Conservation (phyloP, 2,113 vertebrate species). For the Zosterops hypoxanthus region DNA sequence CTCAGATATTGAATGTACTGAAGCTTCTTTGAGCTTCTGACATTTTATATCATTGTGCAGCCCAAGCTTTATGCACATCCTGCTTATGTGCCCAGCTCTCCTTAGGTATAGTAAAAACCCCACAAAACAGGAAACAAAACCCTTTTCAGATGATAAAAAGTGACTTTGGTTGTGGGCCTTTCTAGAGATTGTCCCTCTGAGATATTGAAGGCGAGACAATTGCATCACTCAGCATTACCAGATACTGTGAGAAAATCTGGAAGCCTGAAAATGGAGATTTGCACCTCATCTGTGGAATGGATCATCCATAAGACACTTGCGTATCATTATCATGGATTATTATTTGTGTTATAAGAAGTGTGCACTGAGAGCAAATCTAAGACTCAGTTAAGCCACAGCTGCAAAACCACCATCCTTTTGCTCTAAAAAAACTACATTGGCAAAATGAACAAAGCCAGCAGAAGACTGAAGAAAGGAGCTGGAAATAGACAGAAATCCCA, state of each 20-base stretch:
- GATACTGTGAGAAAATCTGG: not conserved
- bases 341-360: not conserved
- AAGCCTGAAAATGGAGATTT: not conserved
- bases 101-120: not conserved
- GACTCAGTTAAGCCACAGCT: not conserved
- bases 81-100: not conserved
- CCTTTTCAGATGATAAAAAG: not conserved
- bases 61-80: not conserved
- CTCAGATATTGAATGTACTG: not conserved
- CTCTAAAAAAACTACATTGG: not conserved
- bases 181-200: not conserved
- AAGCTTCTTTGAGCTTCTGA: not conserved
- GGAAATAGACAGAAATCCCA: not conserved
- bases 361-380: not conserved
- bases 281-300: not conserved
- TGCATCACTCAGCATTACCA: not conserved
- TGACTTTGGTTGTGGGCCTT: not conserved
- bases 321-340: not conserved
- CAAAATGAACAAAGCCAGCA: not conserved
- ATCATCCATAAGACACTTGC: not conserved
- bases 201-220: not conserved
- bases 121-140: not conserved
- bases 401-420: not conserved
- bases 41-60: not conserved
- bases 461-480: not conserved